These are phyloP conservation scores for Parazoanthus atlanticus DNA, from an alignment of 92 coral and sea anemone genomes.

Conservation along the genomic window DNA sequence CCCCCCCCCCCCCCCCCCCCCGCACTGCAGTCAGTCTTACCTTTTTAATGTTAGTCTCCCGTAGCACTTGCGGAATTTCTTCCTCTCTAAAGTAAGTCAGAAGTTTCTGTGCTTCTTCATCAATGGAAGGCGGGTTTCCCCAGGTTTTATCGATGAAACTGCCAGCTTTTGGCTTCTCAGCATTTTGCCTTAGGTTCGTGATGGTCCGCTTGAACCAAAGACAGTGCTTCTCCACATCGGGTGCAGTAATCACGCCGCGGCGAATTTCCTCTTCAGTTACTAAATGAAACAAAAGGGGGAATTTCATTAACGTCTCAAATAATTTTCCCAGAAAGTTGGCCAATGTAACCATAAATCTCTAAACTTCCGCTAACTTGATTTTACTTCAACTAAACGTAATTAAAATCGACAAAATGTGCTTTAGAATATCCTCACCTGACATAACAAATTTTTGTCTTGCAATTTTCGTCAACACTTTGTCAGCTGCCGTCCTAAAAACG, in stretches of 20 bases:
- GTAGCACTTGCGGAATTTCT: conserved; percentile 69
- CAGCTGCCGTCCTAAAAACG: conserved; percentile 83
- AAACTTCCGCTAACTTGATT: too few relatives aligned
- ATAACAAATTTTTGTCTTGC: conserved; percentile 81
- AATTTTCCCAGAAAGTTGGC: too few relatives aligned
- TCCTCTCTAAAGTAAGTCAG: conserved; percentile 76
- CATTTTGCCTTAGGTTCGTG: conserved; percentile 61
- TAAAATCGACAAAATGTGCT: background rate
- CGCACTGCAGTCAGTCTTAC: conserved; percentile 12
- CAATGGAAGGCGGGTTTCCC: conserved; percentile 68
- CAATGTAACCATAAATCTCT: too few relatives aligned
- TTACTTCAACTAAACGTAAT: too few relatives aligned
- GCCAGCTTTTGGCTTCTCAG: conserved; percentile 69
- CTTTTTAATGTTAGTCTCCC: conserved; percentile 56
- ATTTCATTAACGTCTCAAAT: background rate
- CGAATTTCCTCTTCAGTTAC: conserved; percentile 99
- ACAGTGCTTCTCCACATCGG: conserved; percentile 76
- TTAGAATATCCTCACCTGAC: conserved; percentile 72
- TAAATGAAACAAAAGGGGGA: conserved; percentile 10
- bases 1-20: too few relatives aligned
- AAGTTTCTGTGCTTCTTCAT: conserved; percentile 75
- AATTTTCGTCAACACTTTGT: conserved; percentile 64
- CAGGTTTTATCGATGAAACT: conserved; percentile 90
- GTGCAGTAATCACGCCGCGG: conserved; percentile 82
- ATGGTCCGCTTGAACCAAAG: conserved; percentile 94